Conservation (phyloP, 1,140 invertebrate genomes). For the Cryptotermes secundus region DNA sequence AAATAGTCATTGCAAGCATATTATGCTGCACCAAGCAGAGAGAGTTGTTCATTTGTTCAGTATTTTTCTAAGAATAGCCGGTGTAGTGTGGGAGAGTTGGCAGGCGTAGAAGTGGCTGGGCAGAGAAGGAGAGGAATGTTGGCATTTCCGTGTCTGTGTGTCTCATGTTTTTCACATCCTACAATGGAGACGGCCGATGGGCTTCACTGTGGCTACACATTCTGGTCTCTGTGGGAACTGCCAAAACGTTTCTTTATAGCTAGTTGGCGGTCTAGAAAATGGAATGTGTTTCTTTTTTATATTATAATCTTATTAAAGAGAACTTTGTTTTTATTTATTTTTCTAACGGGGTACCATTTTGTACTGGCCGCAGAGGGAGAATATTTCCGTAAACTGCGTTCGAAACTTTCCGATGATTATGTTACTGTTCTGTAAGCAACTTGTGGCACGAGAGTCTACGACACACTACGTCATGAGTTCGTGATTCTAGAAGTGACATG, state of each 20-base stretch:
- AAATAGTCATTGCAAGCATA: not conserved
- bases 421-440: too few relatives aligned
- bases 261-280: not conserved
- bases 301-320: too few relatives aligned
- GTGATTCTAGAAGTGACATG: too few relatives aligned
- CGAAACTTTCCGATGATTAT: too few relatives aligned
- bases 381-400: too few relatives aligned
- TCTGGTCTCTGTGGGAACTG: not conserved
- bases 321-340: too few relatives aligned
- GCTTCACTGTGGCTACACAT: not conserved
- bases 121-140: not conserved
- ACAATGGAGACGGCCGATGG: not conserved
- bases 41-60: not conserved
- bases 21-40: not conserved
- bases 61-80: conserved; percentile 6
- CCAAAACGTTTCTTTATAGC: not conserved
- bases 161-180: conserved; percentile 12
- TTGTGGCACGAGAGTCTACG: too few relatives aligned
- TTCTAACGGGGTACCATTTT: too few relatives aligned
- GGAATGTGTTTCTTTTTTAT: too few relatives aligned
- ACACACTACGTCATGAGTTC: too few relatives aligned
- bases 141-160: not conserved
- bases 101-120: not conserved
- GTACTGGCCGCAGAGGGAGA: too few relatives aligned
- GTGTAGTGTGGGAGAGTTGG: not conserved